Percentiles rank a stretch among this genome's conserved stretches.
Conservation (phyloP, 2,113 vertebrate genomes). For the Indicator indicator region DNA sequence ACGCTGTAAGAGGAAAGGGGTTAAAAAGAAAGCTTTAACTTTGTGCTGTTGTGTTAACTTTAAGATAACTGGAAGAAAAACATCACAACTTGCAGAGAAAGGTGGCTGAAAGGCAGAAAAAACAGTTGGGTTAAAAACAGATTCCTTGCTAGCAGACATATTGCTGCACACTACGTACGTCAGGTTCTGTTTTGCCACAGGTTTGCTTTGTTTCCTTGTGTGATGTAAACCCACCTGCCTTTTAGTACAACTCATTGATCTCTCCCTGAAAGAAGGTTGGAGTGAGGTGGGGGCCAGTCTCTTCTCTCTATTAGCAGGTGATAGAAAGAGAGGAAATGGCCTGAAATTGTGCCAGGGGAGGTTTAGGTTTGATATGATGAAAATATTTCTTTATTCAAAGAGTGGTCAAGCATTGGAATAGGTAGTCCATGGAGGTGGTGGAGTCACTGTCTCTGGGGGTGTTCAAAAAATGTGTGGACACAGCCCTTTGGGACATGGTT, state of each 20-base stretch:
- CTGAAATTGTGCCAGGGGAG: too few relatives aligned
- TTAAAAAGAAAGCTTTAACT: background rate
- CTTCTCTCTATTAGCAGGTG: too few relatives aligned
- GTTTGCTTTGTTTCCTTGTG: background rate
- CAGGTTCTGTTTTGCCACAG: background rate
- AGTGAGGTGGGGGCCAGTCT: too few relatives aligned
- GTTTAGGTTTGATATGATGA: too few relatives aligned
- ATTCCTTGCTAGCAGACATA: background rate
- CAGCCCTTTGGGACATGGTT: too few relatives aligned
- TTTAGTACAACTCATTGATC: background rate
- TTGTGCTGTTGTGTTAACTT: background rate
- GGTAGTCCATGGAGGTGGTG: too few relatives aligned
- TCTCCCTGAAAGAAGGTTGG: too few relatives aligned
- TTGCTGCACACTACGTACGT: background rate
- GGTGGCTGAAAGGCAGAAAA: background rate
- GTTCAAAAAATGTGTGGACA: too few relatives aligned
- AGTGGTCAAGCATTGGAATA: too few relatives aligned
- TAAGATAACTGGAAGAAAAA: background rate
- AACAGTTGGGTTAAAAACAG: background rate
- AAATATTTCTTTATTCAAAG: too few relatives aligned
- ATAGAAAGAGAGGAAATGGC: too few relatives aligned
- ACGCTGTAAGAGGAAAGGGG: background rate
- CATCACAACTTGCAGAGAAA: background rate
- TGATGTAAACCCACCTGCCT: background rate
- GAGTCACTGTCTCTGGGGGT: too few relatives aligned